Evolutionary conservation across 2,113 vertebrate species (phyloP), one percentile per base, ranked within the genome.

Genomic region (Peromyscus californicus): DNA sequence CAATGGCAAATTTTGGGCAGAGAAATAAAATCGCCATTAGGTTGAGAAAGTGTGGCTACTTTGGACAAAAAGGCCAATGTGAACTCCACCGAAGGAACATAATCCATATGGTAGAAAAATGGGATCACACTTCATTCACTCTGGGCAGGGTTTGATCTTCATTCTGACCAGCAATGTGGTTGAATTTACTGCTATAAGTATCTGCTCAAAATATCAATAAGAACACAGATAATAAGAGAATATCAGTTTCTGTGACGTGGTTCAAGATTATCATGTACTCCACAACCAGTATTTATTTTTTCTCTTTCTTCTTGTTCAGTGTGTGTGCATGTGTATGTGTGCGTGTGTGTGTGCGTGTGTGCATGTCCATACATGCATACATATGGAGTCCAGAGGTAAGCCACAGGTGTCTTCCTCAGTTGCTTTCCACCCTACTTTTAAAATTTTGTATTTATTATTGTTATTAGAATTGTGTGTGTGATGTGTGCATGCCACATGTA

Each of bases 81-180:
- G 42, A 42, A 39, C 16, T 12, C 75, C 8, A 17, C 1, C 3
- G 42, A 75, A 61, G 57, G 16, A 21, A 16, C 1, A 42, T 31
- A 0, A 0, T 5, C 0, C 51, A 22, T 69, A 2, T 0, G 36
- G 29, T 7, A 65, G 57, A 83, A 85, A 0, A 24, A 61, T 2
- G 8, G 9, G 10, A 13, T 70, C 51, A 31, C 1, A 22, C 1
- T 39, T 7, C 15, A 59, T 36, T 70, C 11, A 45, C 15, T 29
- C 48, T 54, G 42, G 29, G 54, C 45, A 63, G 3, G n/a, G 1
- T 36, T 8, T 16, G 39, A 39, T 82, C 63, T 94, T 84, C 61
- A 45, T 24, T 67, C 22, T 45, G 19, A 72, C 42, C 36, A 24
- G 54, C 19, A 42, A 3, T 33, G 54, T 63, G 39, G 19, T 31